These are phyloP conservation scores for Callionymus lyra DNA, from an alignment of 2,113 vertebrate genomes.

Conservation along the genomic window DNA sequence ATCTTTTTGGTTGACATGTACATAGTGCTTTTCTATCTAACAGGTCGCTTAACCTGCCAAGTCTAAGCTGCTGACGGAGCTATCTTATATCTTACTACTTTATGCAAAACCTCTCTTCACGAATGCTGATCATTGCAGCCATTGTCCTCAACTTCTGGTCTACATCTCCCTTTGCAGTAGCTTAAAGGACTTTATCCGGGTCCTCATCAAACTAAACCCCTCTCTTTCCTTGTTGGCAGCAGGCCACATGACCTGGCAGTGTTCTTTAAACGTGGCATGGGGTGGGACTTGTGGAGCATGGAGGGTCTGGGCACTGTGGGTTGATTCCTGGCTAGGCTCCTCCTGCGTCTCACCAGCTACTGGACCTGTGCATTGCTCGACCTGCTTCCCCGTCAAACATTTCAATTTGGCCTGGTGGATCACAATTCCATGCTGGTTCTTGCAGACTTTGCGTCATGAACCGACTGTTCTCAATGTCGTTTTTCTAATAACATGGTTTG, in stretches of 20 bases:
- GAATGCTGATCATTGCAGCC: background rate
- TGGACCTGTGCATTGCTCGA: background rate
- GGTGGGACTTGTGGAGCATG: background rate
- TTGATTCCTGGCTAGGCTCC: background rate
- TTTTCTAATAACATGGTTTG: too few species aligned
- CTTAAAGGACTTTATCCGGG: background rate
- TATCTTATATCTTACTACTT: too few species aligned
- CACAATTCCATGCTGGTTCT: too few species aligned
- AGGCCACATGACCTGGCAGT: background rate
- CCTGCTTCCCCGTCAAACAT: background rate
- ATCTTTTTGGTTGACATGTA: background rate
- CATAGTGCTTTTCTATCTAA: too few species aligned
- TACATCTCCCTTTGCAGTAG: background rate
- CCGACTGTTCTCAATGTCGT: too few species aligned
- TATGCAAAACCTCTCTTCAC: too few species aligned
- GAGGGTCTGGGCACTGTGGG: background rate
- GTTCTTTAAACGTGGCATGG: background rate
- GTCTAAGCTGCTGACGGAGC: too few species aligned
- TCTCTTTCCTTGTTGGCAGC: background rate
- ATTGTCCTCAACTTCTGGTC: background rate
- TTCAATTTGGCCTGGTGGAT: background rate
- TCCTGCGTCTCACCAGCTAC: background rate
- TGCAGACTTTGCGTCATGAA: too few species aligned
- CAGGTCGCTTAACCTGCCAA: too few species aligned
- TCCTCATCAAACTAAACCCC: background rate